Evolutionary conservation across 2,888 invertebrate species (phyloP), one percentile per base, ranked within the genome.

Genomic region (Cryptocheilus praepositus): DNA sequence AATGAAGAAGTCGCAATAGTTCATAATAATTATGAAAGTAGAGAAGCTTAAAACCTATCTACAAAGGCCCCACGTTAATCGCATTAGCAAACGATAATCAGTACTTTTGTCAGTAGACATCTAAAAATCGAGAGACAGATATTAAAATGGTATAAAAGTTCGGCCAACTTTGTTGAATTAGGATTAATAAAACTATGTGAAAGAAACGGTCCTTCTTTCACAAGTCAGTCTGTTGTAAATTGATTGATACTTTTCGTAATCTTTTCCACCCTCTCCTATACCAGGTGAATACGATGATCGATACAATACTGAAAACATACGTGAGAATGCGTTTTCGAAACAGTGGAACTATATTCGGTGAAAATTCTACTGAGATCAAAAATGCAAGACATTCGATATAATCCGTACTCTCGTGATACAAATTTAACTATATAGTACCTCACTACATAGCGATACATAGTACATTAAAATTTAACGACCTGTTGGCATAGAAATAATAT

Each of bases 41-140:
- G 63, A 67, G 72, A 64, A 72, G 69, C 78, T 81, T 74, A 79
- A 81, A 79, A 80, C 77, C 77, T 86, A 86, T 83, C 83, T 84
- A 84, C 83, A 86, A 81, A 84, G 83, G 81, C 81, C 83, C 77
- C 80, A 58, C 67, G 70, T 78, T 78, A 77, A 71, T 81, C 74
- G 65, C 75, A 71, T 72, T 74, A 61, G 69, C 53, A 62, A 74
- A 64, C 28, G 57, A 72, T 67, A 65, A 68, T 64, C 65, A 70
- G 49, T 61, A 19, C 45, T 56, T 43, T 11, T 18, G 21, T 25
- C 21, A 19, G 45, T 61, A 64, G 57, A 56, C 55, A 53, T 57
- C 44, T 60, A 63, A 57, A 36, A 66, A 49, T 67, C 61, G 61
- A 72, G 63, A 69, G 52, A 54, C 62, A 63, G 25, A 45, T 60